Base-by-base conservation (phyloP, 2,113 vertebrate genomes). In the Campylomormyrus tamandua region DNA sequence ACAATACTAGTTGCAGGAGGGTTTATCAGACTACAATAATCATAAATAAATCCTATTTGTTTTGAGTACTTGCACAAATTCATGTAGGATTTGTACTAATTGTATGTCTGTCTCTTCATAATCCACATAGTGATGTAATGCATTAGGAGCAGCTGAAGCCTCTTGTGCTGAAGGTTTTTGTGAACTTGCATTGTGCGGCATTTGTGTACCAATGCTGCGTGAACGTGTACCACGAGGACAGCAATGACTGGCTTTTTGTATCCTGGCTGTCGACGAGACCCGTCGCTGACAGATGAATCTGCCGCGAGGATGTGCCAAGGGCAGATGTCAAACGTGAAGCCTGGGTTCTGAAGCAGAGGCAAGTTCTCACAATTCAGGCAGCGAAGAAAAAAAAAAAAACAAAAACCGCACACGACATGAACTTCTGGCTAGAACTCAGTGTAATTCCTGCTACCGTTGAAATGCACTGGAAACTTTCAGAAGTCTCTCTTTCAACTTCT, bases 41-140 rank as follows among this genome's bases (percentile, higher is more conserved):
- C 70, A 77, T 39, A 77, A 77, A 5, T 15, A 39, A 39, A 39
- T 31, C 31, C 91, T 74, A 66, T 90, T 92, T 90, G 93, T 92
- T 48, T 92, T 87, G 93, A 92, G 39, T 88, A 62, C n/a, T 88
- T 88, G 35, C 87, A 88, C 9, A 53, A 88, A 93, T 94, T 90
- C 90, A 91, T 83, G 31, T 90, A 90, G 83, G 89, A 91, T 93
- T 93, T 91, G 88, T 92, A 90, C 62, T 53, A 89, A 91, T 92
- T 90, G 91, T 87, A 91, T 87, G 90, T 90, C 83, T 90, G 77
- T 80, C 35, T 80, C 35, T 91, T 90, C 66, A 90, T 90, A 58
- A 31, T 66, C 53, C 77, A 90, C 91, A 90, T 52, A 84, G 53
- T 90, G 77, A 88, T 66, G 49, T 87, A 90, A 92, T 53, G 53